Evolutionary conservation across 2,888 invertebrate genomes (phyloP).

Genomic region (Eutolmus rufibarbis): DNA sequence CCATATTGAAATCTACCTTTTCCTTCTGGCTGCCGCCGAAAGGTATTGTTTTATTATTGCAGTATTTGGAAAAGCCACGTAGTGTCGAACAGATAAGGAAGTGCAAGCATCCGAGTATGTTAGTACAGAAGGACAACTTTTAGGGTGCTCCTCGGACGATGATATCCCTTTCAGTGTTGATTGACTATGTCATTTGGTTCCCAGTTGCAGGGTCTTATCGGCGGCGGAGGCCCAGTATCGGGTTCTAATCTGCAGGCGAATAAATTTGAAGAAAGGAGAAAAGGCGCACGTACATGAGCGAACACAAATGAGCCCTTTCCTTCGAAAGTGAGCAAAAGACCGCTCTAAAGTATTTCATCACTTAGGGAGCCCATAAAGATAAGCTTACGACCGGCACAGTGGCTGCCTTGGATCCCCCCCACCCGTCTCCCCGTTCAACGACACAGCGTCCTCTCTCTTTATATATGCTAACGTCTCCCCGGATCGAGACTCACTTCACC

Average conservation of each 20-base stretch:
- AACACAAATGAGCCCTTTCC: conserved; percentile 35
- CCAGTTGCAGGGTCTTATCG: conserved; percentile 1
- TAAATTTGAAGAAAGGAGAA: conserved; percentile 34
- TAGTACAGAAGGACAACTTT: background rate
- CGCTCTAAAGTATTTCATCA: conserved; percentile 43
- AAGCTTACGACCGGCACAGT: conserved; percentile 42
- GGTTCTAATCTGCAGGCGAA: conserved; percentile 24
- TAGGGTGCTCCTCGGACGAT: background rate
- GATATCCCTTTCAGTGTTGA: conserved; percentile 29
- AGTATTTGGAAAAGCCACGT: background rate
- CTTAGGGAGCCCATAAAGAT: conserved; percentile 43
- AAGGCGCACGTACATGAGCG: conserved; percentile 32
- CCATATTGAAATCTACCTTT: no score
- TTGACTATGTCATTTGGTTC: conserved; percentile 38
- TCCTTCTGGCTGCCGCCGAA: no score
- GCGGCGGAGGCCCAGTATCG: conserved; percentile 4
- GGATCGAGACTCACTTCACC: conserved; percentile 7
- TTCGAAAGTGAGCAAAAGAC: conserved; percentile 32
- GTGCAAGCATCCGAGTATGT: background rate
- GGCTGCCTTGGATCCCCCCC: background rate
- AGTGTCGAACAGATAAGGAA: background rate
- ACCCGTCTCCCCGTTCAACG: background rate
- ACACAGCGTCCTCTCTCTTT: conserved; percentile 12
- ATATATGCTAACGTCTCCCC: conserved; percentile 13
- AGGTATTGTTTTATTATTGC: no score